Evolutionary conservation across 2,797 vertebrate genomes (phyloP), one percentile per base, ranked within the genome.

Genomic region (Paedocypris micromegethes): DNA sequence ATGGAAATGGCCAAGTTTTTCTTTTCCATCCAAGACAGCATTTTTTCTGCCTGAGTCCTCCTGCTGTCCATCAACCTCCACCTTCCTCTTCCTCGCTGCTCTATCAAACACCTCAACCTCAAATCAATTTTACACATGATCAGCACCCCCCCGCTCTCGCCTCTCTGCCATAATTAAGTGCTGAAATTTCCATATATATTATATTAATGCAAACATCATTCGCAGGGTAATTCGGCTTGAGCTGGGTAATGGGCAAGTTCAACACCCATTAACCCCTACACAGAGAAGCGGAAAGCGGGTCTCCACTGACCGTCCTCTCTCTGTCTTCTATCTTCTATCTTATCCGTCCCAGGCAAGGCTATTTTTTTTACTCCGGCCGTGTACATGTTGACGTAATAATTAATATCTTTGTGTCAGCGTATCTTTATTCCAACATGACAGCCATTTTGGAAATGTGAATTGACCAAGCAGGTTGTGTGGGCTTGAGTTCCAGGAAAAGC

Each of bases 191-290:
- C 95, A 98, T 98, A 98, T 98, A 98, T 98, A 98, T 98, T 98
- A 98, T 98, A 98, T 98, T 98, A 98, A 98, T 98, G 95, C 96
- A 98, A 98, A 98, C 96, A 98, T 98, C 95, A 98, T 98, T 98
- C 95, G 96, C 94, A 92, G 96, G 93, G 95, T 98, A 98, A 98
- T 98, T 98, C 96, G 92, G 94, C 94, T 95, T 97, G 95, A 98
- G 97, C 93, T 94, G 94, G 95, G 98, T 98, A 98, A 98, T 98
- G 95, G 94, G 95, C 95, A 97, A 95, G 96, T 98, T 98, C 92
- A 98, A 98, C 96, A 97, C 94, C 95, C 95, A 98, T 98, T 98
- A 98, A 98, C 96, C 96, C 93, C 92, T 92, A 93, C 93, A 94
- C 92, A 90, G 92, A 93, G 92, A 74, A 76, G 73, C 79, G 83